A percentile compares a stretch with the other conserved stretches of the same genome.
phyloP scores from a whole-genome alignment of 35 echinoderm and acorn worm genomes.

The Patiria miniata region DNA sequence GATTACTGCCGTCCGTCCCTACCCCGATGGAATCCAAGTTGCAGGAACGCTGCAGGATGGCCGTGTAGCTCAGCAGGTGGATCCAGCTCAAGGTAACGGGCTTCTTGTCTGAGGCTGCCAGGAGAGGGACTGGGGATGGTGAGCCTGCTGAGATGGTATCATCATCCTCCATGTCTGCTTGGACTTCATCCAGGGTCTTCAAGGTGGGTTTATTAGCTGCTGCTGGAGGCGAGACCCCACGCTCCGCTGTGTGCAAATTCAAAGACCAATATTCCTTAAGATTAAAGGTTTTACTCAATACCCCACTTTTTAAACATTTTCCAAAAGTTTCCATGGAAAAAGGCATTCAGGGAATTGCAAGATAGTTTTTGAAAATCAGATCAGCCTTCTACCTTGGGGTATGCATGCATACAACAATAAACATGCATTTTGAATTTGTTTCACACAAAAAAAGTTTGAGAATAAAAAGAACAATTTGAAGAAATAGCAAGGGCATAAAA shows the following conservation, averaged over 20 bases:
- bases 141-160: conserved; percentile 7
- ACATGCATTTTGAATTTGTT: too few relatives aligned
- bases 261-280: too few relatives aligned
- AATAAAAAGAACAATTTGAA: too few relatives aligned
- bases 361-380: too few relatives aligned
- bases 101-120: not conserved
- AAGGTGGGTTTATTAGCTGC: conserved; percentile 24
- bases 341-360: too few relatives aligned
- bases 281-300: too few relatives aligned
- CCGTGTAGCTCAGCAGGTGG: conserved; percentile 85
- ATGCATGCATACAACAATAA: too few relatives aligned
- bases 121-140: not conserved
- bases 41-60: conserved; percentile 86
- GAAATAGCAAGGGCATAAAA: too few relatives aligned
- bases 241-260: not conserved
- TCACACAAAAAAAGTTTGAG: too few relatives aligned
- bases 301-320: too few relatives aligned
- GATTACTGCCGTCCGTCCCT: conserved; percentile 24
- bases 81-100: conserved; percentile 65
- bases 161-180: not conserved
- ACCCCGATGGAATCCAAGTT: conserved; percentile 68
- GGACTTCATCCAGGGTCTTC: conserved; percentile 64
- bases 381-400: too few relatives aligned
- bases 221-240: conserved; percentile 35
- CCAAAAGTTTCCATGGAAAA: too few relatives aligned